Conservation (phyloP, 2,888 invertebrate species). For the Endotricha flammealis region DNA sequence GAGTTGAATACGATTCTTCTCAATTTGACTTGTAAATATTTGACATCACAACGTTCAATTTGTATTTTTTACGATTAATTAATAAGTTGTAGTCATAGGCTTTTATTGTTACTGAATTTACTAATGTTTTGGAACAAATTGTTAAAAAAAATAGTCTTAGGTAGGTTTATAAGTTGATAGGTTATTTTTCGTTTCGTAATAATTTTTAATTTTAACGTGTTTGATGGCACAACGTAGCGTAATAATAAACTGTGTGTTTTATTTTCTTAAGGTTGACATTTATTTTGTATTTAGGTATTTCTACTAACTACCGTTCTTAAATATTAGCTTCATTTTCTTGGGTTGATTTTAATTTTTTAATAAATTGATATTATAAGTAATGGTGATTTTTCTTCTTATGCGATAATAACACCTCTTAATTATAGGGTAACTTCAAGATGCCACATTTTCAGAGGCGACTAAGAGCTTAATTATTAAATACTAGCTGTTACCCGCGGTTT, state of each 20-base stretch:
- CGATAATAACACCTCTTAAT: no score
- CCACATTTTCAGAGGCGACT: no score
- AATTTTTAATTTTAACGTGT: slow-evolving; percentile 31
- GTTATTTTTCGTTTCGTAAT: slow-evolving; percentile 35
- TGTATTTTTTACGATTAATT: slow-evolving; percentile 28
- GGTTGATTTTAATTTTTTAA: slow-evolving; percentile 69
- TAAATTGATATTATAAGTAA: slow-evolving; percentile 54
- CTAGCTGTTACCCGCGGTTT: no score
- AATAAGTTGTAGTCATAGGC: slow-evolving; percentile 33
- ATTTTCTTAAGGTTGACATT: slow-evolving; percentile 62
- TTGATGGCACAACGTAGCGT: slow-evolving; percentile 32
- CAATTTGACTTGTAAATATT: slow-evolving; percentile 55
- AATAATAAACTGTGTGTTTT: slow-evolving; percentile 34
- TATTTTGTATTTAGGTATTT: slow-evolving; percentile 47
- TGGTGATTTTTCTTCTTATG: slow-evolving; percentile 20
- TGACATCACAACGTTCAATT: slow-evolving; percentile 55
- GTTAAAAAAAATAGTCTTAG: slow-evolving; percentile 44
- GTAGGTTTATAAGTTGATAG: slow-evolving; percentile 39
- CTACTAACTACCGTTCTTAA: slow-evolving; percentile 59
- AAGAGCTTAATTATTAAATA: no score
- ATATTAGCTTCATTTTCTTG: slow-evolving; percentile 63
- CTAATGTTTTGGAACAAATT: slow-evolving; percentile 58
- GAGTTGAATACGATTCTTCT: slow-evolving; percentile 28
- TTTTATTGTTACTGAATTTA: slow-evolving; percentile 54
- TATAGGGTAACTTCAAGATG: no score